phyloP scores from a whole-genome alignment of 2,888 invertebrate species.

The Hyposoter didymator region DNA sequence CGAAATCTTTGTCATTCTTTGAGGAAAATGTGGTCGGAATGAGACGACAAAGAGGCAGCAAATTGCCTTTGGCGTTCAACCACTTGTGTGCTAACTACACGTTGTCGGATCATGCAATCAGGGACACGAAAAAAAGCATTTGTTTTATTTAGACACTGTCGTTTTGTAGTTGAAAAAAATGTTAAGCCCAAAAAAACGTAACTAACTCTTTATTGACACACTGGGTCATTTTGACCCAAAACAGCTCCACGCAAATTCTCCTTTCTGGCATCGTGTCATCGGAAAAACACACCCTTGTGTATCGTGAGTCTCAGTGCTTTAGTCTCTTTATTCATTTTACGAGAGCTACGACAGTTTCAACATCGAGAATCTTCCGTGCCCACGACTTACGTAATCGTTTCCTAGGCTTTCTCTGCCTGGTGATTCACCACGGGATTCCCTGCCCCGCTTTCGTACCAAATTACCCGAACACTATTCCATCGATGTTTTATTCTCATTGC shows the following conservation, averaged over 20 bases:
- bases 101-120: neutral
- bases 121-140: neutral
- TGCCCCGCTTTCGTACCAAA: neutral
- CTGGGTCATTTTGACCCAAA: neutral
- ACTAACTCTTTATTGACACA: neutral
- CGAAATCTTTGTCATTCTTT: constrained; percentile 35
- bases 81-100: neutral
- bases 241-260: neutral
- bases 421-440: constrained; percentile 7
- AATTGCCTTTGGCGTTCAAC: constrained; percentile 2
- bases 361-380: constrained; percentile 12
- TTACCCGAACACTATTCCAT: neutral
- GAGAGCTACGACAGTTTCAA: neutral
- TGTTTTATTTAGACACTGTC: neutral
- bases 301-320: neutral
- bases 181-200: neutral
- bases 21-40: neutral
- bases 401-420: constrained; percentile 4
- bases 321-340: neutral
- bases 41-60: neutral
- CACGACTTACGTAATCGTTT: constrained; percentile 10
- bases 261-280: neutral
- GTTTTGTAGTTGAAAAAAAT: neutral
- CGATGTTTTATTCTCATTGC: neutral
- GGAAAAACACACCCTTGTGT: neutral